Evolutionary conservation across 2,888 invertebrate genomes (phyloP).

Genomic region (Ernsta delagoae): DNA sequence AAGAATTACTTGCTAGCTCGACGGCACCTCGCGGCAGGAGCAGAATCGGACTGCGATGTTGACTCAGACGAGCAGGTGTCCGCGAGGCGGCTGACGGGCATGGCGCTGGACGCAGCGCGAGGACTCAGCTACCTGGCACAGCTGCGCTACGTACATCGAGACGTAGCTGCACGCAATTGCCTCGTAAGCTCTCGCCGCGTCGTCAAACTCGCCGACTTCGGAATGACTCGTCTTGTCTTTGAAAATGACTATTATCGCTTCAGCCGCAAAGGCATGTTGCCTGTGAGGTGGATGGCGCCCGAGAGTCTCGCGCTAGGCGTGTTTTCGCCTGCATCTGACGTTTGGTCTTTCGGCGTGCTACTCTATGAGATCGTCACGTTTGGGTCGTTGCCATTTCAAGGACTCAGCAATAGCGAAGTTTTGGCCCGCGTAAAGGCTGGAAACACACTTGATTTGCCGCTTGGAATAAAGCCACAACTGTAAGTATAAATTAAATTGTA

Average conservation of each 20-base stretch:
- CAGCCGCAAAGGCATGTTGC: conserved; percentile 93
- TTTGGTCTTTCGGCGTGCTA: conserved; percentile 96
- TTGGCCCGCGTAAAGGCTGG: conserved; percentile 92
- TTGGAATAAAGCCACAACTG: conserved; percentile 91
- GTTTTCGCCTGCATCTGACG: conserved; percentile 94
- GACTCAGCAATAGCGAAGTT: conserved; percentile 93
- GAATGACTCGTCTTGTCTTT: conserved; percentile 95
- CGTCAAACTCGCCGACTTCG: conserved; percentile 94
- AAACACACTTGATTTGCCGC: conserved; percentile 89
- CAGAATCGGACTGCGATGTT: conserved; percentile 86
- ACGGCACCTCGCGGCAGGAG: conserved; percentile 91
- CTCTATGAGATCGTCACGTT: conserved; percentile 96
- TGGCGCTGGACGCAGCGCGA: conserved; percentile 95
- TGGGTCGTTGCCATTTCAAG: conserved; percentile 96
- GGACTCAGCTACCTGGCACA: conserved; percentile 94
- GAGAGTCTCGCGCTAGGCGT: conserved; percentile 93
- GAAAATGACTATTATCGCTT: conserved; percentile 96
- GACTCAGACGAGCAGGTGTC: conserved; percentile 92
- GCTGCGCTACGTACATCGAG: conserved; percentile 95
- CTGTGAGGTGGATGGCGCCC: conserved; percentile 97
- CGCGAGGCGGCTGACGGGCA: conserved; percentile 90
- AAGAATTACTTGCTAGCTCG: conserved; percentile 95
- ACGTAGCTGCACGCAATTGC: conserved; percentile 92
- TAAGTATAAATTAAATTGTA: conserved; percentile 78
- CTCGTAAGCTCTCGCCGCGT: conserved; percentile 89